Evolutionary conservation across 2,888 invertebrate genomes (phyloP), one percentile per base, ranked within the genome.

Genomic region (Ophioninae sp.): DNA sequence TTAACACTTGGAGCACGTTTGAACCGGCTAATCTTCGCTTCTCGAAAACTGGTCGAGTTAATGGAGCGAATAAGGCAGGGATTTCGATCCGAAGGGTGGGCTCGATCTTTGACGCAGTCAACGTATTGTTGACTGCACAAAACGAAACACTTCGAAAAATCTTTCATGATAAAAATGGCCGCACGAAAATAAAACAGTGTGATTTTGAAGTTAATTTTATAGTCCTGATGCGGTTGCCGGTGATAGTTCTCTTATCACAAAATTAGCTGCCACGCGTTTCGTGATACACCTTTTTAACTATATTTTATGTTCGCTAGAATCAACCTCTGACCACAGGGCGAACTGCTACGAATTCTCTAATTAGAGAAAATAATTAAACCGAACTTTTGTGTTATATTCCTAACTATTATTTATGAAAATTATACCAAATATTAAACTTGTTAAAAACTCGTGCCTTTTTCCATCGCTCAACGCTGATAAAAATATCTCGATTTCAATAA

Each of bases 1-100:
- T 41, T 50, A 20, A 41, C 21, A 44, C 10, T n/a, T 39, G 0
- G 23, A 50, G 64, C 37, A 39, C 56, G 67, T 59, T 21, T 39
- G n/a, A 67, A 37, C 21, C 17, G 50, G 37, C 78, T 74, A 75
- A 76, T 76, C 57, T 70, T 56, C 13, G 20, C 20, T 41, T 37
- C 56, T 37, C 20, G 17, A 64, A 73, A 76, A 77, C 13, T 21
- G 8, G 7, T 37, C 57, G 37, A 30, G 67, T 69, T 41, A 76
- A 20, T 44, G 64, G 68, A 61, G 39, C 1, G 7, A 21, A 75
- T 23, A 37, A n/a, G 21, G 61, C 5, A 20, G 73, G 57, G 62
- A 21, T 20, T 23, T 41, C 8, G 67, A 59, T 17, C 8, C 41
- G 7, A 78, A 21, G 30, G 17, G 44, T n/a, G 37, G 37, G 59